phyloP scores from a whole-genome alignment of 2,888 invertebrate genomes.

The Gibbula magus region DNA sequence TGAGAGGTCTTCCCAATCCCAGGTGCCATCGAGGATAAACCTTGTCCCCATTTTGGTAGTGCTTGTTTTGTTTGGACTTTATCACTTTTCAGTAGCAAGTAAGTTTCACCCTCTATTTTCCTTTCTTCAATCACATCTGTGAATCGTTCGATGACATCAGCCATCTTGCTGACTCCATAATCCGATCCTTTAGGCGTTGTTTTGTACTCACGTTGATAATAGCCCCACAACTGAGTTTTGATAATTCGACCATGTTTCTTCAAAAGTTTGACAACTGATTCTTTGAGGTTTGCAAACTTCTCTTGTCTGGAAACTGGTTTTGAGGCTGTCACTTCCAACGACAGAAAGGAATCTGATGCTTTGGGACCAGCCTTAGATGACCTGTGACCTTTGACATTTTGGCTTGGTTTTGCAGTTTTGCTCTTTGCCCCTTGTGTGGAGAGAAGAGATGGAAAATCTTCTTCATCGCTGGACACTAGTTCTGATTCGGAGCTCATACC shows the following conservation, averaged over 20 bases:
- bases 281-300: slow-evolving; percentile 6
- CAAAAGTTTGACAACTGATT: slow-evolving; percentile 6
- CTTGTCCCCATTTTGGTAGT: background rate
- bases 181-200: background rate
- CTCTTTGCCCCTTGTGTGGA: background rate
- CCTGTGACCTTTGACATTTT: background rate
- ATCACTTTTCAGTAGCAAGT: background rate
- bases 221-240: background rate
- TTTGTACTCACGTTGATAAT: background rate
- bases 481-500: background rate
- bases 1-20: background rate
- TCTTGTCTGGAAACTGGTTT: background rate
- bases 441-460: background rate
- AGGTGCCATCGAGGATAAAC: background rate
- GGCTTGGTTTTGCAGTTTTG: background rate
- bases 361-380: background rate
- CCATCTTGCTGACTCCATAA: slow-evolving; percentile 25
- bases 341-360: slow-evolving; percentile 3
- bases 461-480: slow-evolving; percentile 3
- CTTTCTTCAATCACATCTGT: slow-evolving; percentile 11
- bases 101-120: background rate
- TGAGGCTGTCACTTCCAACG: background rate
- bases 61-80: background rate
- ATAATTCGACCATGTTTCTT: slow-evolving; percentile 1
- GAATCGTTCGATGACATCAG: slow-evolving; percentile 19